Base-by-base conservation (phyloP, 2,797 vertebrate species). In the Cryptoblepharus egeriae region DNA sequence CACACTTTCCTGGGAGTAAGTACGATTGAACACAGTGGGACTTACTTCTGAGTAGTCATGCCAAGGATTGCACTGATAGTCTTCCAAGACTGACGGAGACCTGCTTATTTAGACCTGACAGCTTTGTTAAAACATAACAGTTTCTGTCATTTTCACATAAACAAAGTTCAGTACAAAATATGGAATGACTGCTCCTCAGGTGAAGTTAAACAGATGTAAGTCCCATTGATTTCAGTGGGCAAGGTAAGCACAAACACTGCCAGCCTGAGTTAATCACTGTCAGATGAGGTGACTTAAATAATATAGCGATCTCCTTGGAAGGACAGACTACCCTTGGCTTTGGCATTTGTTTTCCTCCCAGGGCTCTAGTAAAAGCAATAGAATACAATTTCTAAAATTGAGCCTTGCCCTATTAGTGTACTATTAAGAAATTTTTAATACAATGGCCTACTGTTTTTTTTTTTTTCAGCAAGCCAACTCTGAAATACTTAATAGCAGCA, bases 361-460 rank as follows among this genome's bases (percentile, higher is more conserved):
- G 7, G 35, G 52, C 26, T 57, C 57, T 76, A 30, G 69, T 82
- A 76, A 76, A 82, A 61, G 57, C 39, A 70, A 58, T 18, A 65
- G 32, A n/a, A 5, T 26, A 3, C 35, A 69, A 1, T 9, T 2
- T 20, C 11, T 69, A 63, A 64, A 42, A 39, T 60, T 9, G 49
- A 15, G 10, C 13, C 15, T 52, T 52, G 15, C 49, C 49, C 49
- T 15, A 18, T 52, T 52, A 52, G 4, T 49, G n/a, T 57, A 77
- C 1, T 67, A 65, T 67, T 20, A 15, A 42, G 28, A 76, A 22
- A 26, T 65, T 32, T 35, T 78, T 35, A 11, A 16, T 65, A 16
- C 32, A 57, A 15, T 57, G 24, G 10, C 49, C 57, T n/a, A 13
- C 35, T 11, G 12, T 12, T 2, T 49, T 49, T 49, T 49, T 11